Evolutionary conservation across 2,113 vertebrate species (phyloP).

Genomic region (Benitochromis conjunctus): DNA sequence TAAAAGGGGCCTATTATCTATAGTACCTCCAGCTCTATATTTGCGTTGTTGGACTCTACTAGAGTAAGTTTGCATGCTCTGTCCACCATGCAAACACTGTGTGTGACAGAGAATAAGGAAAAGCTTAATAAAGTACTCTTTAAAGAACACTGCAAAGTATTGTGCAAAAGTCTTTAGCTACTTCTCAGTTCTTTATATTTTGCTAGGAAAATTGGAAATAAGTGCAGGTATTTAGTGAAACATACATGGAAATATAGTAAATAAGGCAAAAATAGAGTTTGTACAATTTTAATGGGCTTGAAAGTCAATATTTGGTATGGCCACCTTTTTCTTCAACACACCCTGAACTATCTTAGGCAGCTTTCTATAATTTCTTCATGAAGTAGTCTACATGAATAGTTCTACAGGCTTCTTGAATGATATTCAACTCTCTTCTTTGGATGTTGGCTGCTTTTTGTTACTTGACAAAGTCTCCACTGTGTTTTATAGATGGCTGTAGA

Average conservation of each 20-base stretch:
- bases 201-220: background rate
- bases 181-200: background rate
- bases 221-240: background rate
- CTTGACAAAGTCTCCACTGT: background rate
- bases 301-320: background rate
- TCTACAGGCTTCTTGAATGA: background rate
- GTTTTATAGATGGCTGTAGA: background rate
- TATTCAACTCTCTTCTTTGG: too few relatives aligned
- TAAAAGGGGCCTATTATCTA: background rate
- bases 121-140: background rate
- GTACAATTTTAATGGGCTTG: background rate
- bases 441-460: background rate
- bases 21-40: background rate
- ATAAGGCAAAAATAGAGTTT: background rate
- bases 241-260: background rate
- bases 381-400: background rate
- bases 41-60: background rate
- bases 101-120: background rate
- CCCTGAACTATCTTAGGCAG: background rate
- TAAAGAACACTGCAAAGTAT: background rate
- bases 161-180: background rate
- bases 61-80: background rate
- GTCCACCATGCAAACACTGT: background rate
- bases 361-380: background rate
- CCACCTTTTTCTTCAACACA: background rate